A percentile compares a stretch with the other conserved stretches of the same genome.
Conservation (phyloP, 2,888 invertebrate genomes). For the Cecidostiba fungosa region DNA sequence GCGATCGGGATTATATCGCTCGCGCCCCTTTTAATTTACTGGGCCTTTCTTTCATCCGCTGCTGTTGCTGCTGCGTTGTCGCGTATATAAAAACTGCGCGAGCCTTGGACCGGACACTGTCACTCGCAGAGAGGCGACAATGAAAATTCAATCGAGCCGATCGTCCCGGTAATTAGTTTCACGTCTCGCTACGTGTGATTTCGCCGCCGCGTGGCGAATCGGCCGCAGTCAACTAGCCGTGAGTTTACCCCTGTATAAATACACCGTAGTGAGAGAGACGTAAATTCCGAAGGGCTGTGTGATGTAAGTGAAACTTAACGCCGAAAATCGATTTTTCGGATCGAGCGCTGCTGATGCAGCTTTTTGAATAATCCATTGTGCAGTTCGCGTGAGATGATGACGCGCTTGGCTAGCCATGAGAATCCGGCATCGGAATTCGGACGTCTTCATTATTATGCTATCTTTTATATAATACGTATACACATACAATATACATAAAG, state of each 20-base stretch:
- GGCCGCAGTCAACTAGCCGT: constrained; percentile 27
- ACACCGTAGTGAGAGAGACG: no score
- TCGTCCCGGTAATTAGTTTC: constrained; percentile 51
- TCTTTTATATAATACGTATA: neutral
- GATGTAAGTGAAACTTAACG: constrained; percentile 48
- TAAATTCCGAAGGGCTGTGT: neutral
- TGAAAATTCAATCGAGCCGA: constrained; percentile 51
- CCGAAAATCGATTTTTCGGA: constrained; percentile 48
- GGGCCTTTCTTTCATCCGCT: constrained; percentile 20
- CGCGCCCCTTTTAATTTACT: constrained; percentile 24
- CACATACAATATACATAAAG: neutral
- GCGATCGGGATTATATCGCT: constrained; percentile 21
- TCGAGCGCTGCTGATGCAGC: neutral
- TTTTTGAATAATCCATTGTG: constrained; percentile 1
- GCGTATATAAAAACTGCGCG: neutral
- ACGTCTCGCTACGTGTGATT: constrained; percentile 38
- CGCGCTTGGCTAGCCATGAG: neutral
- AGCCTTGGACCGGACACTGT: constrained; percentile 4
- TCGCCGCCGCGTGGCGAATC: constrained; percentile 31
- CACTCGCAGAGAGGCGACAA: constrained; percentile 15
- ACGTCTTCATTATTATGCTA: neutral
- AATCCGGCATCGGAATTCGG: neutral
- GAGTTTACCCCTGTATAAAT: constrained; percentile 29
- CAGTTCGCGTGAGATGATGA: neutral
- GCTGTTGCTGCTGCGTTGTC: neutral